These are phyloP conservation scores for Malurus alboscapulatus DNA, from an alignment of 2,113 vertebrate species.

Conservation along the genomic window DNA sequence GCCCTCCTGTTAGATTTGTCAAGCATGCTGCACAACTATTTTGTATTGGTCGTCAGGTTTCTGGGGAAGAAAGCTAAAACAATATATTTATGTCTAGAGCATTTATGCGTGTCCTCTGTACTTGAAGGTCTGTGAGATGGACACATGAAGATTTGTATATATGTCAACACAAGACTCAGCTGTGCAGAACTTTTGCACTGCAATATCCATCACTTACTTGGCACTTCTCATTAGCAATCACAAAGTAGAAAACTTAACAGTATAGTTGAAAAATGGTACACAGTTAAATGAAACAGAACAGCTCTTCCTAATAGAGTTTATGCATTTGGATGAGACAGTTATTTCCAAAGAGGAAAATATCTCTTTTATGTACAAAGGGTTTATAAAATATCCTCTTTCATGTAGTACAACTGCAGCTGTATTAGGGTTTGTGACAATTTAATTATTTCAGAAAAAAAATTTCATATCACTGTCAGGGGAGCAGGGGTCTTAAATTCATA, in stretches of 20 bases:
- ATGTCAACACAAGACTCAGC: conserved; percentile 1
- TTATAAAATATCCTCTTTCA: neutral
- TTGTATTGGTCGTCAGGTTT: neutral
- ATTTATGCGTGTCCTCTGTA: neutral
- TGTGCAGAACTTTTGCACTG: conserved; percentile 16
- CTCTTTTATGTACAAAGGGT: neutral
- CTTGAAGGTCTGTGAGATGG: neutral
- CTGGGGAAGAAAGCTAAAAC: neutral
- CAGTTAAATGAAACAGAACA: neutral
- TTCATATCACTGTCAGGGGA: neutral
- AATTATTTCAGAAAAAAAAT: neutral
- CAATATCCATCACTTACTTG: conserved; percentile 11
- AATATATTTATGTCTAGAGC: neutral
- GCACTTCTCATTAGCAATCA: conserved; percentile 25
- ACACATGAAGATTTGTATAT: conserved; percentile 29
- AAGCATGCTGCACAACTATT: neutral
- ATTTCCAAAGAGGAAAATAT: neutral
- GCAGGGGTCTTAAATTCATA: neutral
- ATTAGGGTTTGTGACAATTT: neutral
- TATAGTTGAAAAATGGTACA: conserved; percentile 1
- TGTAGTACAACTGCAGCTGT: neutral
- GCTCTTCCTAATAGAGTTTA: neutral
- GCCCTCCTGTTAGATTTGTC: conserved; percentile 18
- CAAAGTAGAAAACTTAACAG: conserved; percentile 33
- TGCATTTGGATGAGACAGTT: neutral